Evolutionary conservation across 2,888 invertebrate species (phyloP).

Genomic region (Drosophila leonis): DNA sequence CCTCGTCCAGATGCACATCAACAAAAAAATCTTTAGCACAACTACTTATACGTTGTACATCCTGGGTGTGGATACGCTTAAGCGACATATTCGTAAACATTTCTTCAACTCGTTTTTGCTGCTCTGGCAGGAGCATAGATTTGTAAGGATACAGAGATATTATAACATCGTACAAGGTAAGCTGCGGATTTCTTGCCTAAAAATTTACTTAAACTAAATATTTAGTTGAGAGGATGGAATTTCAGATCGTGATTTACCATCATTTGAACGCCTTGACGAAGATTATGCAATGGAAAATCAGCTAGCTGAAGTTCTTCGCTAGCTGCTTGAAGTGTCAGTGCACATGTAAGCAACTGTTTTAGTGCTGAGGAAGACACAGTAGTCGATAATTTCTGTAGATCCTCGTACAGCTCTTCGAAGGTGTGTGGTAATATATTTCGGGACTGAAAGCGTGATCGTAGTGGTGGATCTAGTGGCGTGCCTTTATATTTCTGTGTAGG

Average conservation of each 20-base stretch:
- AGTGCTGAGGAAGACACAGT: conserved; percentile 85
- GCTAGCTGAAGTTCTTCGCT: conserved; percentile 91
- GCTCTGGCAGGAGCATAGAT: conserved; percentile 92
- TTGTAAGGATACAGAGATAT: conserved; percentile 94
- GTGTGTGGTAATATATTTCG: conserved; percentile 89
- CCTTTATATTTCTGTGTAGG: conserved; percentile 95
- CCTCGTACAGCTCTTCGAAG: conserved; percentile 87
- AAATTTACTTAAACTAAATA: conserved; percentile 59
- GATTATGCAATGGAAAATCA: conserved; percentile 95
- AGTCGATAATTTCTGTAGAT: conserved; percentile 86
- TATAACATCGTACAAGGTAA: conserved; percentile 90
- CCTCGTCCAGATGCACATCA: conserved; percentile 82
- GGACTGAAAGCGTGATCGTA: conserved; percentile 97
- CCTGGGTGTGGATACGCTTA: conserved; percentile 35
- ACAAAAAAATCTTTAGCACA: conserved; percentile 18
- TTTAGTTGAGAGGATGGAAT: not conserved
- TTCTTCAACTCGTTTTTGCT: conserved; percentile 89
- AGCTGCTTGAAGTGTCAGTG: conserved; percentile 91
- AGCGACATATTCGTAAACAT: conserved; percentile 89
- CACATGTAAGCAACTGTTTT: conserved; percentile 88
- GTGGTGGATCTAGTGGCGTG: conserved; percentile 97
- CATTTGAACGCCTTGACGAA: conserved; percentile 87
- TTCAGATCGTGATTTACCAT: conserved; percentile 67
- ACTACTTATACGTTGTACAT: conserved; percentile 58
- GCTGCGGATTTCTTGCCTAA: conserved; percentile 90